These are phyloP conservation scores for Narcine bancroftii DNA, from an alignment of 2,113 vertebrate species.

Conservation along the genomic window DNA sequence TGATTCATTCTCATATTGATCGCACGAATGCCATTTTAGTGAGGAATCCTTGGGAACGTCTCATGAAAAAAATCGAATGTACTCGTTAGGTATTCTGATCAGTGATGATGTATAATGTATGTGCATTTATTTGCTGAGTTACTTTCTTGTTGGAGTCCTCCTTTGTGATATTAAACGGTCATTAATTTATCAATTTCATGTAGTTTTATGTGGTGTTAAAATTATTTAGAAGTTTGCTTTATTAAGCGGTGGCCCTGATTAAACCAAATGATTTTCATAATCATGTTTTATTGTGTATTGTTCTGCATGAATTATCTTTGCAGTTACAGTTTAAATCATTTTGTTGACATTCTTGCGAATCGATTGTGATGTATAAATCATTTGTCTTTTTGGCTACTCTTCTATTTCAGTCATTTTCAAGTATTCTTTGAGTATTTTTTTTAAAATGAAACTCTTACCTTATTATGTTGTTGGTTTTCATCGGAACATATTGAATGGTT, in stretches of 20 bases:
- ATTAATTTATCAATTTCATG: not conserved
- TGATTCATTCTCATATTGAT: not conserved
- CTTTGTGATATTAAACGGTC: too few relatives aligned
- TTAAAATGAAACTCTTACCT: not conserved
- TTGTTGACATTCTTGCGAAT: not conserved
- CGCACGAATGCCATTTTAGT: not conserved
- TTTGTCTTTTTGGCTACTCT: not conserved
- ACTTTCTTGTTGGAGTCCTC: not conserved
- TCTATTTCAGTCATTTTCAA: not conserved
- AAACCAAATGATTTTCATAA: slow-evolving; percentile 4
- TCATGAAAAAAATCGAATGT: not conserved
- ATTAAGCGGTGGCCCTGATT: not conserved
- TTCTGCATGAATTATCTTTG: not conserved
- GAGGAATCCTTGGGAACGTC: not conserved
- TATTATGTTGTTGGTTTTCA: not conserved
- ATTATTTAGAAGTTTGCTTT: not conserved
- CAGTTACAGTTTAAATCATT: not conserved
- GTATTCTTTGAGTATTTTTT: not conserved
- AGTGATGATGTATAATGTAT: too few relatives aligned
- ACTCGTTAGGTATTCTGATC: too few relatives aligned
- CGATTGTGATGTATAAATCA: not conserved
- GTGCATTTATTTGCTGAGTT: not conserved
- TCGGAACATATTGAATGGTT: not conserved
- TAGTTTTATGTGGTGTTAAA: not conserved
- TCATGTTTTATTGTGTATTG: not conserved